Conservation (phyloP, 2,888 invertebrate species). For the Uropetala carovei region DNA sequence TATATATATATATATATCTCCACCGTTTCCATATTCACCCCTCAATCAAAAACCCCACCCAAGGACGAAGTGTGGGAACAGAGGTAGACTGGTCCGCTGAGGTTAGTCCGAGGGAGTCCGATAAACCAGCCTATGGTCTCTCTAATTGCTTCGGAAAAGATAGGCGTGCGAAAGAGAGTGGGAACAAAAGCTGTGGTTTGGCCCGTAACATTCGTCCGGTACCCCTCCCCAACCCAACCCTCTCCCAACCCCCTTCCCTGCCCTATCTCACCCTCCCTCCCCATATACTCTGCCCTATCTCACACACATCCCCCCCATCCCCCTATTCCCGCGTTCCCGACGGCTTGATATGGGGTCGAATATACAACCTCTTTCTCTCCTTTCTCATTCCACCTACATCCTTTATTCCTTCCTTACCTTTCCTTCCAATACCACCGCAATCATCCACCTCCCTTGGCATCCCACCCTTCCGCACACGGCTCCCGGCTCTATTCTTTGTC, state of each 20-base stretch:
- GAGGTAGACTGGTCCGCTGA: not conserved
- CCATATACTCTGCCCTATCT: not conserved
- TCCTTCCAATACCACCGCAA: not conserved
- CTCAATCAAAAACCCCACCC: not conserved
- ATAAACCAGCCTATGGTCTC: not conserved
- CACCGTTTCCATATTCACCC: slow-evolving; percentile 14
- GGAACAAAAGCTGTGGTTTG: slow-evolving; percentile 13
- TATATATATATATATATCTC: no score
- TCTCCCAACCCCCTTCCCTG: not conserved
- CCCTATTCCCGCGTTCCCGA: no score
- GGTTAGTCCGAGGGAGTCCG: not conserved
- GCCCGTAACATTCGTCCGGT: not conserved
- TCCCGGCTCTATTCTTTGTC: not conserved
- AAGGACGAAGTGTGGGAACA: no score
- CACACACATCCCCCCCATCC: no score
- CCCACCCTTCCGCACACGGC: not conserved
- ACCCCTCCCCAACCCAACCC: not conserved
- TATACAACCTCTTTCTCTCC: not conserved
- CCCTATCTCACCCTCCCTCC: not conserved
- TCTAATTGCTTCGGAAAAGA: slow-evolving; percentile 35
- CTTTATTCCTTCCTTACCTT: not conserved
- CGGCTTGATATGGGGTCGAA: not conserved
- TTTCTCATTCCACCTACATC: not conserved
- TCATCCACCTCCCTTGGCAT: not conserved
- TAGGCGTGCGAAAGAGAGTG: slow-evolving; percentile 1